These are phyloP conservation scores for Pelecanoides urinatrix DNA, from an alignment of 2,113 vertebrate genomes.

Conservation along the genomic window DNA sequence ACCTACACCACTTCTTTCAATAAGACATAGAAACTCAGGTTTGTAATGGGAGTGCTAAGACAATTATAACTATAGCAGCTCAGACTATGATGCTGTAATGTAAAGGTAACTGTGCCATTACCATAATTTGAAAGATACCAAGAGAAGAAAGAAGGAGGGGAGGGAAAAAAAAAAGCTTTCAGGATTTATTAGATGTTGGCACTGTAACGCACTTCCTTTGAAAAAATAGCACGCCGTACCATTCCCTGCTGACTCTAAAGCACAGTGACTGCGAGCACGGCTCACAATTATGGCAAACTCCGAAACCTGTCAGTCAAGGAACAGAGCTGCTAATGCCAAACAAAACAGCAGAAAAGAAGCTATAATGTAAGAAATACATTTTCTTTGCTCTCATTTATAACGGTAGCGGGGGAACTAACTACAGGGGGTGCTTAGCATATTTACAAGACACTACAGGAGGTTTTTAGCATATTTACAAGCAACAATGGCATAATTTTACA, in stretches of 20 bases:
- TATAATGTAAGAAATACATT: conserved; percentile 11
- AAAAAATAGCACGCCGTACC: conserved; percentile 2
- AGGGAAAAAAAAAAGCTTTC: background rate
- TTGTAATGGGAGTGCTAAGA: background rate
- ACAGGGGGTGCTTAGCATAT: conserved; percentile 57
- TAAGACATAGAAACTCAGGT: background rate
- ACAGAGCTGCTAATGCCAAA: conserved; percentile 13
- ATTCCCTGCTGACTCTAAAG: conserved; percentile 48
- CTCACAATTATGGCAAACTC: background rate
- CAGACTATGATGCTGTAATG: background rate
- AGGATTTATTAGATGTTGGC: conserved; percentile 4
- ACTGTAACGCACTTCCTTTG: conserved; percentile 6
- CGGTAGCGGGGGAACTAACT: background rate
- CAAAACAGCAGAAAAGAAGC: conserved; percentile 28
- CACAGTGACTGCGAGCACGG: background rate
- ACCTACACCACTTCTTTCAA: background rate
- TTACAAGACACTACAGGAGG: conserved; percentile 54
- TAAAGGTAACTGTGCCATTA: background rate
- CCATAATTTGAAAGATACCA: conserved; percentile 20
- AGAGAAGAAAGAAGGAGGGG: background rate
- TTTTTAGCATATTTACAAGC: conserved; percentile 63
- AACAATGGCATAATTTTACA: conserved; percentile 35
- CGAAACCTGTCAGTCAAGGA: background rate
- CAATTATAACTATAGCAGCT: background rate
- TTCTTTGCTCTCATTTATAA: conserved; percentile 44